Evolutionary conservation across 2,888 invertebrate species (phyloP).

Genomic region (Thymelicus lineola): DNA sequence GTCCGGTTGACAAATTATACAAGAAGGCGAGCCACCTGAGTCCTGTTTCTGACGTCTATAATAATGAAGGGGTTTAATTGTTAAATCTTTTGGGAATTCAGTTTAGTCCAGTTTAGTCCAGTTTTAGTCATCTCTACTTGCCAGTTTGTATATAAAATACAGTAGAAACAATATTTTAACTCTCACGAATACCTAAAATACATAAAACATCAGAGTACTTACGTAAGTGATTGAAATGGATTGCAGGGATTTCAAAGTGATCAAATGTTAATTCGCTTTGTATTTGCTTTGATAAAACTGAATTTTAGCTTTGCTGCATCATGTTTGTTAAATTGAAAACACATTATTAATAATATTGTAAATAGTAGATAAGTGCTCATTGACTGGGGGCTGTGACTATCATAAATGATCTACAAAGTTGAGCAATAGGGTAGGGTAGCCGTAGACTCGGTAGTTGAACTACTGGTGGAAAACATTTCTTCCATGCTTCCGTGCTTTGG

Average conservation of each 20-base stretch:
- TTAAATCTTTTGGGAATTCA: neutral
- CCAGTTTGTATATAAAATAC: constrained; percentile 28
- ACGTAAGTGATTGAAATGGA: constrained; percentile 35
- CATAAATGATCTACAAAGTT: too few species aligned
- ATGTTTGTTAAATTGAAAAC: constrained; percentile 6
- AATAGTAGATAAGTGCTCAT: too few species aligned
- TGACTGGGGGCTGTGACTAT: too few species aligned
- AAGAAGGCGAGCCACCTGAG: constrained; percentile 60
- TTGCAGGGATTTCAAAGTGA: constrained; percentile 25
- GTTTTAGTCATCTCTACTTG: too few species aligned
- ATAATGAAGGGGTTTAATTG: constrained; percentile 16
- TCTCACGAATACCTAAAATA: constrained; percentile 29
- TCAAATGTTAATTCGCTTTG: constrained; percentile 39
- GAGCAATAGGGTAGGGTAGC: too few species aligned
- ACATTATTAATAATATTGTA: constrained; percentile 3
- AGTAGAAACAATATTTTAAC: constrained; percentile 33
- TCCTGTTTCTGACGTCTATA: constrained; percentile 21
- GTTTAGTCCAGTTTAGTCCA: too few species aligned
- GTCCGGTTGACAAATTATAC: constrained; percentile 65
- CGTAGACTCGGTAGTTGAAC: too few species aligned
- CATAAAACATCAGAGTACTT: constrained; percentile 36
- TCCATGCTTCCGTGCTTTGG: too few species aligned
- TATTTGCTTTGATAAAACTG: constrained; percentile 14
- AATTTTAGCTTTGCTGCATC: constrained; percentile 14
- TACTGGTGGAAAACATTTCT: too few species aligned